Conservation (phyloP, 2,113 vertebrate genomes). For the Myotis davidii region DNA sequence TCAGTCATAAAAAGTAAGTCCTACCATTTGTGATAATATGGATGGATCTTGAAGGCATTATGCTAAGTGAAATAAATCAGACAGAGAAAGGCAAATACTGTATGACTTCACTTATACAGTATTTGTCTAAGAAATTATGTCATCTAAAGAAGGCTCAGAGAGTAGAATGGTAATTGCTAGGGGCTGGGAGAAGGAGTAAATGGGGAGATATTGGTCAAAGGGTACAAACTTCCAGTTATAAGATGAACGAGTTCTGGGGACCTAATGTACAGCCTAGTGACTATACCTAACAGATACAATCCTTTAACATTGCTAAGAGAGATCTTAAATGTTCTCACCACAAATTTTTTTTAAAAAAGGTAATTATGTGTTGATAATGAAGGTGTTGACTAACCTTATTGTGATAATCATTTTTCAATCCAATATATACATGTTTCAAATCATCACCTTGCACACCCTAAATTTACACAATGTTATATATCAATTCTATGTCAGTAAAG, state of each 20-base stretch:
- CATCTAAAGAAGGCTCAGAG: background rate
- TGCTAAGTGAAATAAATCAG: background rate
- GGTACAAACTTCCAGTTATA: background rate
- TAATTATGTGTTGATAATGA: background rate
- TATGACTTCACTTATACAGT: background rate
- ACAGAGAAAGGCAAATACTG: background rate
- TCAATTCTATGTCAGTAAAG: background rate
- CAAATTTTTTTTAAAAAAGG: background rate
- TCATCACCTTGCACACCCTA: background rate
- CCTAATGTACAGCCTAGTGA: background rate
- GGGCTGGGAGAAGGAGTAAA: background rate
- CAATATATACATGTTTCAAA: background rate
- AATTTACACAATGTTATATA: background rate
- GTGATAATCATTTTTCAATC: background rate
- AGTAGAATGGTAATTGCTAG: background rate
- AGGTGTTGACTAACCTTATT: background rate
- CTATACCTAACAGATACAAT: background rate
- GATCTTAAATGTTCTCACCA: background rate
- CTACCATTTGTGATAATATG: background rate
- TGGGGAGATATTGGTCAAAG: background rate
- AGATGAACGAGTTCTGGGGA: background rate
- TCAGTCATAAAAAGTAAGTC: background rate
- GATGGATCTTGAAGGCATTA: background rate
- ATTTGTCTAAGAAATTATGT: background rate
- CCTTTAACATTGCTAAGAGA: background rate